Percentiles rank a stretch among this genome's conserved stretches.
phyloP scores from a whole-genome alignment of 2,113 vertebrate species.

The Muscicapa adusta region DNA sequence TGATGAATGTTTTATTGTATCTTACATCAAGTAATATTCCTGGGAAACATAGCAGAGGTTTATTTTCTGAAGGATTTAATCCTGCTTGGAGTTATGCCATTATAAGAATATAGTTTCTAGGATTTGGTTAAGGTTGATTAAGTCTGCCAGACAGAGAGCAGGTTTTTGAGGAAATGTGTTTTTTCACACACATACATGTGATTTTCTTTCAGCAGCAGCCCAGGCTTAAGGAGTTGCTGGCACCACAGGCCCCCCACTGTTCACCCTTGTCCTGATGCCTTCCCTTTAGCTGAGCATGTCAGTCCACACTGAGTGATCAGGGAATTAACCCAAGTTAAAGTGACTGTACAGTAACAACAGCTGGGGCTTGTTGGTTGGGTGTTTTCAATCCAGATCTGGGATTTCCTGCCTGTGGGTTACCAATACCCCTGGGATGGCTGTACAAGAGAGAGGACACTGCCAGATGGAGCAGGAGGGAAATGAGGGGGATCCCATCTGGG shows the following conservation, averaged over 20 bases:
- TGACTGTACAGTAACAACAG: background rate
- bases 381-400: background rate
- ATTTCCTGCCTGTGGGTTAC: background rate
- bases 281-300: background rate
- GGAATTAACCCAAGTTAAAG: background rate
- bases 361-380: background rate
- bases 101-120: background rate
- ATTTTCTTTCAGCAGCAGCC: background rate
- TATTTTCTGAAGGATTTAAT: background rate
- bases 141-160: background rate
- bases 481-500: background rate
- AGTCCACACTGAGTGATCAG: no score
- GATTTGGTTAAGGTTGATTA: background rate
- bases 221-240: background rate
- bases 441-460: rapidly evolving
- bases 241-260: background rate
- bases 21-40: background rate
- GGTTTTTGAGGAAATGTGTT: background rate
- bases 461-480: background rate
- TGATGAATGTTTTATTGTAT: background rate
- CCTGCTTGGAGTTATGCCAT: background rate
- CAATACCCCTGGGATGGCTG: rapidly evolving
- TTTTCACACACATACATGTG: background rate
- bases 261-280: background rate
- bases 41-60: background rate